Base-by-base conservation (phyloP, 1,140 invertebrate species). In the Papilio dardanus region DNA sequence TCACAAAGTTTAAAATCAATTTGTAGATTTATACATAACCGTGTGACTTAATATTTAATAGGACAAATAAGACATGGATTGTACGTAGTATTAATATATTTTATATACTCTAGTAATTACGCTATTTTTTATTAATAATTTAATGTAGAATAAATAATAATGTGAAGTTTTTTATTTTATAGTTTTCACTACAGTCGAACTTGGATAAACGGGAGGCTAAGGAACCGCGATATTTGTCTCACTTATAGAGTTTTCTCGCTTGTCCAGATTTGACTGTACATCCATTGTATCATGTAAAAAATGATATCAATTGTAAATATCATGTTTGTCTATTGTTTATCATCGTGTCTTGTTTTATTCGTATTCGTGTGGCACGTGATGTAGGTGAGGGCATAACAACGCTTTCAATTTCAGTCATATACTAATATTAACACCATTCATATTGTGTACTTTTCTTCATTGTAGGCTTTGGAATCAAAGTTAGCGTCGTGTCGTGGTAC, bases 381-480 rank as follows among this genome's bases (percentile, higher is more conserved):
- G 46, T 73, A 30, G 84, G 68, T 77, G 82, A 83, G 62, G 78
- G 68, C 77, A 65, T 88, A 85, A 79, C 77, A 40, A 77, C 76
- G 81, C 77, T 83, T 81, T 46, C 74, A 71, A 66, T 71, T 79
- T 85, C 81, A 76, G 40, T 87, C 86, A 83, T 84, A 42, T 88
- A 92, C 89, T 91, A 93, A 92, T 89, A 88, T 86, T 87, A 92
- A 91, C 85, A 86, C 86, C 89, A 90, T 91, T 91, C 90, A 92
- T 92, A 83, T 92, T 88, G 78, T 90, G 86, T 86, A 87, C 80
- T 93, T 94, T 93, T 92, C 88, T 92, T 90, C 87, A 89, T 92
- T 92, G 89, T 92, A 94, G 93, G 93, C 91, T 87, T 92, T 94
- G 93, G 93, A 94, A 94, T 93, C 93, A 89, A 94, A 94, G 83